Conservation (phyloP, 1,140 invertebrate genomes). For the Drosophila micromelanica region DNA sequence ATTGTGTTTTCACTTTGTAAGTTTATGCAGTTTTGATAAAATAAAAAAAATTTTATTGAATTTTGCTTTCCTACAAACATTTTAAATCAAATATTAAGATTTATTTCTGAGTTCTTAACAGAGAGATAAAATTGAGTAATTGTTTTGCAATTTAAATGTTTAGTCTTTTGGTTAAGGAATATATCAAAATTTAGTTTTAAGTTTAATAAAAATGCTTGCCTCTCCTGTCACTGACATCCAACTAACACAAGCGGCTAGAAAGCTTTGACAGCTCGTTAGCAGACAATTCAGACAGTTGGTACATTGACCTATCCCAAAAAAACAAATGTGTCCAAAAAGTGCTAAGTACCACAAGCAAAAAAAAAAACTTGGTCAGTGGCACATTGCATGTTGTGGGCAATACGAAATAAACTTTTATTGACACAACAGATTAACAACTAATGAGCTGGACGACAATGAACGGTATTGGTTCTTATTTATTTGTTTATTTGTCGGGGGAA, state of each 20-base stretch:
- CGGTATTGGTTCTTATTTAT: constrained; percentile 31
- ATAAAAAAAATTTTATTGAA: too few relatives aligned
- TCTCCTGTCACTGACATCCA: neutral
- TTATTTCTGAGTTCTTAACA: too few relatives aligned
- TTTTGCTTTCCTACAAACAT: too few relatives aligned
- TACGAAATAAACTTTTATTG: constrained; percentile 55
- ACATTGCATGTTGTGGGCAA: constrained; percentile 28
- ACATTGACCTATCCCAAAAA: constrained; percentile 74
- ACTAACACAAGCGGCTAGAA: constrained; percentile 1
- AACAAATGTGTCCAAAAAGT: constrained; percentile 28
- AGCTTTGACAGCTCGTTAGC: constrained; percentile 2
- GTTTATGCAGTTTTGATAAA: too few relatives aligned
- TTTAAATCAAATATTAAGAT: too few relatives aligned
- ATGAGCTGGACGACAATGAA: constrained; percentile 48
- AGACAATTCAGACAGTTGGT: neutral
- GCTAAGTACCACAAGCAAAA: constrained; percentile 49
- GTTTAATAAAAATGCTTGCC: neutral
- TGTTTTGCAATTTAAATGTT: too few relatives aligned
- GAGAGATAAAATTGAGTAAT: too few relatives aligned
- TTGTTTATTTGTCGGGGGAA: constrained; percentile 17
- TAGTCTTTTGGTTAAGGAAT: too few relatives aligned
- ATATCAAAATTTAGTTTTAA: neutral
- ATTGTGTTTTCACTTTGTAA: too few relatives aligned
- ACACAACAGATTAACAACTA: constrained; percentile 72
- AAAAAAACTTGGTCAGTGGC: constrained; percentile 66